A percentile compares a stretch with the other conserved stretches of the same genome.
These are phyloP conservation scores for Oeneis ivallda DNA, from an alignment of 2,888 invertebrate species.

Conservation along the genomic window DNA sequence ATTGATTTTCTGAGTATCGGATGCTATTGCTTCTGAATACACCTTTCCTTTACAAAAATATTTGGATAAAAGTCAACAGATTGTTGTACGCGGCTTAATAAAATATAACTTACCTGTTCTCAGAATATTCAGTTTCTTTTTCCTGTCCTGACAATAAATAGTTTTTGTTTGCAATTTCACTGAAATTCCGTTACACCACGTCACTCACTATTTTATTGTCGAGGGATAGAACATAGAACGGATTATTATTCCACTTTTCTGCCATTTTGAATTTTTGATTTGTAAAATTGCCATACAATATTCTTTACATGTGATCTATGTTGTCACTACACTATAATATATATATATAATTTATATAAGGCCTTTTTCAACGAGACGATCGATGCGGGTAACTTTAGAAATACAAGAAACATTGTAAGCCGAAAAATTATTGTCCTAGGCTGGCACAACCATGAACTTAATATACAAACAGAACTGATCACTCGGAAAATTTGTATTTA, in stretches of 20 bases:
- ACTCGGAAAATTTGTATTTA: too few relatives aligned
- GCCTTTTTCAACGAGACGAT: too few relatives aligned
- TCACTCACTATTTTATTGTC: constrained; percentile 61
- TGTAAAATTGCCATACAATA: constrained; percentile 46
- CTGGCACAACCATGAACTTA: too few relatives aligned
- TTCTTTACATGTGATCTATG: constrained; percentile 5
- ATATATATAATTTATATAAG: neutral
- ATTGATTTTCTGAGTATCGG: constrained; percentile 10
- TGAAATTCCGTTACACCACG: constrained; percentile 68
- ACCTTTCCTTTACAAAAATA: constrained; percentile 42
- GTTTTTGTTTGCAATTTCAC: constrained; percentile 45
- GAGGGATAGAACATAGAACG: constrained; percentile 59
- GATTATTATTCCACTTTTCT: constrained; percentile 58
- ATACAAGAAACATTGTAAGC: too few relatives aligned
- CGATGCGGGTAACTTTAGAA: too few relatives aligned
- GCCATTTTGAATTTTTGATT: constrained; percentile 64
- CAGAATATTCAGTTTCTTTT: constrained; percentile 43
- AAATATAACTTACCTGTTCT: constrained; percentile 62
- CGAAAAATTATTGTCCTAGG: too few relatives aligned
- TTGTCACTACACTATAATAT: constrained; percentile 5
- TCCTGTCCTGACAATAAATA: constrained; percentile 32
- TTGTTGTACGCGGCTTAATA: constrained; percentile 68
- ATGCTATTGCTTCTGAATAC: constrained; percentile 22
- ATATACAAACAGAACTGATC: too few relatives aligned
- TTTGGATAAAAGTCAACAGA: constrained; percentile 65